Conservation (phyloP, 2,113 vertebrate species). For the Solea senegalensis region DNA sequence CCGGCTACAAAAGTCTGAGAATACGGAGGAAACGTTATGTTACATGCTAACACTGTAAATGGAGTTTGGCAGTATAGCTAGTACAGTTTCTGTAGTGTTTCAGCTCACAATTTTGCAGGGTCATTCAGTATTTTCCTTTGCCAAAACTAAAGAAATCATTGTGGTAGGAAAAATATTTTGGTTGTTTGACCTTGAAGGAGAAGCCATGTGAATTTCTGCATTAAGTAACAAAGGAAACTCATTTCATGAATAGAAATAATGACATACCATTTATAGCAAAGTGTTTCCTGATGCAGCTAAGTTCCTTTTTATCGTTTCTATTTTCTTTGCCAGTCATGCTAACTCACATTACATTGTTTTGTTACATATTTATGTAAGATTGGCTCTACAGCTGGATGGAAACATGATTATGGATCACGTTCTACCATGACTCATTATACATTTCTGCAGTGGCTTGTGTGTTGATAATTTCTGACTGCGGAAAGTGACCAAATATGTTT, state of each 20-base stretch:
- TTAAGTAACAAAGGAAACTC: conserved; percentile 50
- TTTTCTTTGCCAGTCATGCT: conserved; percentile 45
- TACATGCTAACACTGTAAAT: neutral
- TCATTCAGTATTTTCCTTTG: conserved; percentile 18
- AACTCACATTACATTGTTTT: conserved; percentile 47
- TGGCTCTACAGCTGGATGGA: conserved; percentile 30
- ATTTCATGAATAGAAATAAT: conserved; percentile 50
- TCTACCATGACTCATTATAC: conserved; percentile 27
- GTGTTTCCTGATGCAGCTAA: conserved; percentile 44
- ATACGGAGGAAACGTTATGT: neutral
- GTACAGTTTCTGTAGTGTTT: neutral
- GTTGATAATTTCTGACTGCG: conserved; percentile 24
- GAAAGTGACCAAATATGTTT: conserved; percentile 38
- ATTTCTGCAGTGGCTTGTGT: conserved; percentile 18
- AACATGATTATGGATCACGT: conserved; percentile 35
- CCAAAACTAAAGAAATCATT: conserved; percentile 33
- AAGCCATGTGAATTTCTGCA: conserved; percentile 28
- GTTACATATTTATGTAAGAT: conserved; percentile 42
- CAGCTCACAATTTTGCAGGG: neutral
- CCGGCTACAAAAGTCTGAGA: neutral
- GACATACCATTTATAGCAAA: conserved; percentile 41
- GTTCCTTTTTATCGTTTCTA: conserved; percentile 12
- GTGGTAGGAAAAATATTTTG: conserved; percentile 35
- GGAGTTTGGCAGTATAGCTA: conserved; percentile 10
- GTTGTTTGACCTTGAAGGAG: conserved; percentile 45